Conservation (phyloP, 2,888 invertebrate genomes). For the Chironomus tentans region DNA sequence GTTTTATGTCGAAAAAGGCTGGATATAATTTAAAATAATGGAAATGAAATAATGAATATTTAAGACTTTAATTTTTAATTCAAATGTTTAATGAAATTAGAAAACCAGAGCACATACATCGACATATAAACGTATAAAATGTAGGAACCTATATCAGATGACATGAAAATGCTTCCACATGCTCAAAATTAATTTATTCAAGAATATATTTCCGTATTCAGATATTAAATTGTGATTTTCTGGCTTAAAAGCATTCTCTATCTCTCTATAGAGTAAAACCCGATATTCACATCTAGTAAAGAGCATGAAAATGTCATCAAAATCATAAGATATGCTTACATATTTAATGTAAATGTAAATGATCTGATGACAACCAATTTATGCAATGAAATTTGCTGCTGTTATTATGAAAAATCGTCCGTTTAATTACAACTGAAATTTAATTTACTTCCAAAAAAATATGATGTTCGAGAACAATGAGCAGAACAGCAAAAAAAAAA, state of each 20-base stretch:
- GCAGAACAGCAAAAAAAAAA: not conserved
- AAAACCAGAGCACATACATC: not conserved
- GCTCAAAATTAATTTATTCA: not conserved
- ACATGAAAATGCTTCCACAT: not conserved
- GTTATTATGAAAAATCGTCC: not conserved
- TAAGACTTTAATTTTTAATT: not conserved
- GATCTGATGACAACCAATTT: not conserved
- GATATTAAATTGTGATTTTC: not conserved
- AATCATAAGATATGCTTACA: conserved; percentile 3
- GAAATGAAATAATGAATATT: not conserved
- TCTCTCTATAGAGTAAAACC: no score
- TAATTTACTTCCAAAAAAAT: not conserved
- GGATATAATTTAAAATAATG: not conserved
- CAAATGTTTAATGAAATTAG: not conserved
- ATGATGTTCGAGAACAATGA: not conserved
- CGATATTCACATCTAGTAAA: no score
- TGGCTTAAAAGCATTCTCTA: not conserved
- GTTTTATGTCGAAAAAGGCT: not conserved
- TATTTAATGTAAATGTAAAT: not conserved
- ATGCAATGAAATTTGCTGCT: not conserved
- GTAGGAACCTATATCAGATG: not conserved
- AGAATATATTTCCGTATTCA: not conserved
- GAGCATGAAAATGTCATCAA: not conserved
- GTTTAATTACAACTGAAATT: not conserved
- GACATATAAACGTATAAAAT: not conserved